Base-by-base conservation (phyloP, 2,888 invertebrate genomes). In the Drosophila mimica region DNA sequence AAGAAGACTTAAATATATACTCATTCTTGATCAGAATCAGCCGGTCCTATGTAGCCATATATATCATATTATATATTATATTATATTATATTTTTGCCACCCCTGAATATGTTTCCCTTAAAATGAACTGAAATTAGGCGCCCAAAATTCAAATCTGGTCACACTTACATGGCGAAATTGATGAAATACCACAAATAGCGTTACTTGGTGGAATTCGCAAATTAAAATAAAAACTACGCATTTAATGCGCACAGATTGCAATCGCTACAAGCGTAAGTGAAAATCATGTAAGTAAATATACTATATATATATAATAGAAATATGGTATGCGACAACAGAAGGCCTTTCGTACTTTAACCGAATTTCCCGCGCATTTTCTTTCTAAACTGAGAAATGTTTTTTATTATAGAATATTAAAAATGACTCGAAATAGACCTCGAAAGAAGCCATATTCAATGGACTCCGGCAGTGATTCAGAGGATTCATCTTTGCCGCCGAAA, bases 311-410 rank as follows among this genome's bases (percentile, higher is more conserved):
- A 4, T 15, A 13, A 36, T 36, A 3, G 5, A 0, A 40, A 40
- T 28, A 28, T 43, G 17, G 4, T n/a, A 15, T 34, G 28, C 13
- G 15, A 33, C 8, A 31, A 31, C 20, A 3, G 40, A 15, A 17
- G 15, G 8, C 5, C 9, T 11, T n/a, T 36, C 6, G 1, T 0
- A 13, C 15, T 25, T 48, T 36, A 49, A 43, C 34, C 9, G 56
- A 61, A 20, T 25, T 70, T 40, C 79, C 64, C 76, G 76, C 76
- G 76, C 61, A 79, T 57, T 69, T 79, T 61, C 17, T 52, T 33
- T 30, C 15, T 33, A 30, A 36, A 33, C 31, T 17, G 15, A 51
- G 5, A 20, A 40, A 9, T 8, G 20, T 34, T 20, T 25, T 6
- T 34, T 43, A 54, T 20, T 20, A 25, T 8, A 46, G 46, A 15